Percentiles rank a stretch among this genome's conserved stretches.
phyloP scores from a whole-genome alignment of 2,113 vertebrate genomes.

The Stigmatopora nigra region DNA sequence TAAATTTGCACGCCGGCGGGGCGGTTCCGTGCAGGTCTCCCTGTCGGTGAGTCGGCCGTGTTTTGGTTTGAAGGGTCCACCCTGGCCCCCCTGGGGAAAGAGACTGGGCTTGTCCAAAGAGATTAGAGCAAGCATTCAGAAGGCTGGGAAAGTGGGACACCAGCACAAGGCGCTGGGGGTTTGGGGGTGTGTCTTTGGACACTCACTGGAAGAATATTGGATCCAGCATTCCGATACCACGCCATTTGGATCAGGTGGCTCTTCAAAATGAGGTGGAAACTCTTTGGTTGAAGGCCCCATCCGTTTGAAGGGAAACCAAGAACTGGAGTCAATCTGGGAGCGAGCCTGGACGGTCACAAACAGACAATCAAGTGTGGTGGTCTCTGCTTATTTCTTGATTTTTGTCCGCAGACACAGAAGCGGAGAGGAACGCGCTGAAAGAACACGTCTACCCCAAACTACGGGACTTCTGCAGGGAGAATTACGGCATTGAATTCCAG shows the following conservation, averaged over 20 bases:
- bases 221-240: too few relatives aligned
- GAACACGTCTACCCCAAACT: constrained; percentile 96
- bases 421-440: constrained; percentile 88
- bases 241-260: too few relatives aligned
- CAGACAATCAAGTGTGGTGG: not conserved
- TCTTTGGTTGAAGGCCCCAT: too few relatives aligned
- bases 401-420: constrained; percentile 81
- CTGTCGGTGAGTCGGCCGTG: constrained; percentile 22
- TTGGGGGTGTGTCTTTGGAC: too few relatives aligned
- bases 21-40: constrained; percentile 8
- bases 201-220: too few relatives aligned
- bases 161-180: constrained; percentile 33
- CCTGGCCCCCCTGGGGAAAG: constrained; percentile 39
- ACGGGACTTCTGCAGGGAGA: constrained; percentile 98
- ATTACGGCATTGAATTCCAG: constrained; percentile 98
- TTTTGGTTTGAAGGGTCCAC: constrained; percentile 48
- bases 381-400: not conserved
- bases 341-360: too few relatives aligned
- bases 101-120: constrained; percentile 47
- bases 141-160: constrained; percentile 50
- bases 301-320: too few relatives aligned
- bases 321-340: too few relatives aligned
- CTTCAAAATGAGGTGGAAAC: too few relatives aligned
- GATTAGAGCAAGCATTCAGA: constrained; percentile 55
- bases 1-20: constrained; percentile 35